Conservation (phyloP, 1,140 invertebrate species). For the Chymomyza costata region DNA sequence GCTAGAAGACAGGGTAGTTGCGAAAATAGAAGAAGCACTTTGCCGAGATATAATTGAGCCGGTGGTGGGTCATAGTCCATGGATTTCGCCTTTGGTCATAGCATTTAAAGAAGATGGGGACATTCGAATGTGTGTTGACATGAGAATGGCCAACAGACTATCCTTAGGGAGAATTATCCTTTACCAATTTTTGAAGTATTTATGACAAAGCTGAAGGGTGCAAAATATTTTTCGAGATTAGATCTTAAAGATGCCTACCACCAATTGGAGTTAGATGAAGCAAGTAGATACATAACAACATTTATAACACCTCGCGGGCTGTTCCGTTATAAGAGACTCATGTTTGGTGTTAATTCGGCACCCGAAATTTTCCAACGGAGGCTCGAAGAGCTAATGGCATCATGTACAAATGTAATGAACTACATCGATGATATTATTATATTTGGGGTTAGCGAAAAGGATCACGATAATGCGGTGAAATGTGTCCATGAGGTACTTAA, state of each 20-base stretch:
- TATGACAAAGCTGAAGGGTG: constrained; percentile 23
- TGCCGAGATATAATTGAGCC: constrained; percentile 38
- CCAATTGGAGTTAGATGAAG: constrained; percentile 52
- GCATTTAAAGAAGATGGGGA: constrained; percentile 26
- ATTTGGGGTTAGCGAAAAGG: constrained; percentile 44
- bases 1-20: constrained; percentile 20
- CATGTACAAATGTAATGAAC: constrained; percentile 3
- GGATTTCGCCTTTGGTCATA: constrained; percentile 29
- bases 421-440: constrained; percentile 66
- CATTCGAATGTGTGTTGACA: constrained; percentile 30
- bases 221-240: constrained; percentile 41
- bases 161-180: constrained; percentile 27
- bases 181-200: constrained; percentile 27
- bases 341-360: constrained; percentile 25
- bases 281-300: constrained; percentile 19
- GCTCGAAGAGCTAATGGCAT: too few species aligned
- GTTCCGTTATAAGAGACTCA: constrained; percentile 16
- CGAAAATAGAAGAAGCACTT: constrained; percentile 33
- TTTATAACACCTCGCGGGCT: constrained; percentile 21
- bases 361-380: constrained; percentile 23
- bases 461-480: constrained; percentile 42
- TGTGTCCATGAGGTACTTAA: constrained; percentile 43
- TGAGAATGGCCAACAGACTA: constrained; percentile 27
- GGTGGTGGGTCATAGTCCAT: constrained; percentile 26
- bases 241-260: constrained; percentile 49